Conservation (phyloP, 2,113 vertebrate genomes). For the Genyomyrus donnyi region DNA sequence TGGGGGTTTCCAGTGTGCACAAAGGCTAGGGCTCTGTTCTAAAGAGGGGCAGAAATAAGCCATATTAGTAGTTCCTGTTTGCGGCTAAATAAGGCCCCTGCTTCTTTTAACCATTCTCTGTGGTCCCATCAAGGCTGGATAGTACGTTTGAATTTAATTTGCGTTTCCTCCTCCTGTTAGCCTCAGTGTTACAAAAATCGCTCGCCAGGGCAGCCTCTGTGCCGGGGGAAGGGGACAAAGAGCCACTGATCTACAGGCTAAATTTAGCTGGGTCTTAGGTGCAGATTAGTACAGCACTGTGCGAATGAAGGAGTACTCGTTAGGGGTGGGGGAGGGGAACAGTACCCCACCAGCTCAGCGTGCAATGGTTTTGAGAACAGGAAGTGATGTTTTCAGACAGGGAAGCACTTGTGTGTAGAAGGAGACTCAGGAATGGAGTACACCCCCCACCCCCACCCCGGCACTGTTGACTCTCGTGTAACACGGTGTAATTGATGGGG, state of each 20-base stretch:
- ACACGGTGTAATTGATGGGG: background rate
- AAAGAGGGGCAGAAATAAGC: background rate
- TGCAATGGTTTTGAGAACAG: background rate
- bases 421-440: background rate
- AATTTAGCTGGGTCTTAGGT: conserved; percentile 43
- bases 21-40: background rate
- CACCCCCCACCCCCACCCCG: background rate
- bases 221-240: conserved; percentile 13
- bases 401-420: background rate
- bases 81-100: background rate
- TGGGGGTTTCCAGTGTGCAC: background rate
- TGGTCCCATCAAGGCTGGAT: background rate
- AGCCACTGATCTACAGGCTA: conserved; percentile 41
- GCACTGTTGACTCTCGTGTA: background rate
- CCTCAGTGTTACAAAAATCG: background rate
- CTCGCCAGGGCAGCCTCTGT: conserved; percentile 8
- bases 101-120: background rate
- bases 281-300: conserved; percentile 38
- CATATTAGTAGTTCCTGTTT: background rate
- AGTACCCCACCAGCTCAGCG: background rate
- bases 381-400: background rate
- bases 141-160: background rate
- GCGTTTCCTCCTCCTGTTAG: background rate
- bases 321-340: conserved; percentile 18
- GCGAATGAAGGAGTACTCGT: background rate